Percentiles rank a stretch among this genome's conserved stretches.
phyloP scores from a whole-genome alignment of 1,140 invertebrate genomes.

The Sitodiplosis mosellana region DNA sequence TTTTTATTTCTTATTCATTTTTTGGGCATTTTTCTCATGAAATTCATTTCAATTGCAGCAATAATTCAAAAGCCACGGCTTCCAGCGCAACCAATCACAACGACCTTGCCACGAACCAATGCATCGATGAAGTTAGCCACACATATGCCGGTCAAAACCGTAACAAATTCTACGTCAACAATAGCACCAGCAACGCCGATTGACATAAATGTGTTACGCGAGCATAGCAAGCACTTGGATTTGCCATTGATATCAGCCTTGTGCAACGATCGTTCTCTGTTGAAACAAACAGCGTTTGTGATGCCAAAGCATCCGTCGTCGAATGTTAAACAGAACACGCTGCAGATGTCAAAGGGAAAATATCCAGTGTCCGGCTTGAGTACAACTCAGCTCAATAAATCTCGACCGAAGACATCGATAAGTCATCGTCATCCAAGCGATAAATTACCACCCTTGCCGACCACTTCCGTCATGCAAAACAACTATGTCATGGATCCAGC shows the following conservation, averaged over 20 bases:
- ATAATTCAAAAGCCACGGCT: too few relatives aligned
- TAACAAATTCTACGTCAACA: not conserved
- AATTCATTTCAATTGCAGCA: constrained; percentile 8
- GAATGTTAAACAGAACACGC: not conserved
- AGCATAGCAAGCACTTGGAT: constrained; percentile 73
- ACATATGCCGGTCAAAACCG: not conserved
- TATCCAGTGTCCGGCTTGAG: constrained; percentile 42
- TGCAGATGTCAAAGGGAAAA: constrained; percentile 23
- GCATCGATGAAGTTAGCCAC: not conserved
- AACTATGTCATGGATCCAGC: constrained; percentile 23
- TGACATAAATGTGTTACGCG: constrained; percentile 60
- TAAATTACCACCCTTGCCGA: constrained; percentile 27
- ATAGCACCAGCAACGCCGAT: constrained; percentile 25
- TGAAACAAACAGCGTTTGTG: constrained; percentile 68
- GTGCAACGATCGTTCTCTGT: constrained; percentile 68
- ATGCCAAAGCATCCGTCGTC: constrained; percentile 42
- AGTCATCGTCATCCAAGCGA: constrained; percentile 40
- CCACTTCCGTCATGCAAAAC: constrained; percentile 21
- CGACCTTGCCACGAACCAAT: not conserved
- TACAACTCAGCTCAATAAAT: constrained; percentile 35
- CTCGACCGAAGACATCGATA: constrained; percentile 29
- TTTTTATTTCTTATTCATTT: too few relatives aligned
- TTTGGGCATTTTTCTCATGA: not conserved
- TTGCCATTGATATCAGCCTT: constrained; percentile 73
- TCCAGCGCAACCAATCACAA: not conserved